Conservation (phyloP, 2,797 vertebrate genomes). For the Calcarius lapponicus region DNA sequence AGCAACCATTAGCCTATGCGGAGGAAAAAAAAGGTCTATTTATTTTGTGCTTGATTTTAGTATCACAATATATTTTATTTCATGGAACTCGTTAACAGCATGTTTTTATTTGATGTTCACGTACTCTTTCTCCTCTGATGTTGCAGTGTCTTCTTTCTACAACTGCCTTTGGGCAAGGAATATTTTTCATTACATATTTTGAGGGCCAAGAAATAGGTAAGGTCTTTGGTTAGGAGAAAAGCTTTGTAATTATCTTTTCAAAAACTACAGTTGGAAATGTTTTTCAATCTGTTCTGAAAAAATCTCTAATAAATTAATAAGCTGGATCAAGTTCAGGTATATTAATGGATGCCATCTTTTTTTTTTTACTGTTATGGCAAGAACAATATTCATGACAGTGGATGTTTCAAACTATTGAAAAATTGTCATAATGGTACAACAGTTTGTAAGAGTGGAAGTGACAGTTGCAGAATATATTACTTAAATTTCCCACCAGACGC, state of each 20-base stretch:
- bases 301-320: neutral
- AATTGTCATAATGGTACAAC: neutral
- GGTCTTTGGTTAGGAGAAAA: neutral
- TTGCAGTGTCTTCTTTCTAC: slow-evolving; percentile 77
- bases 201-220: slow-evolving; percentile 78
- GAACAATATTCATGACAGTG: neutral
- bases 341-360: neutral
- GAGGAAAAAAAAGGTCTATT: neutral
- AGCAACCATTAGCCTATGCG: neutral
- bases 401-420: neutral
- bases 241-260: neutral
- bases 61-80: neutral
- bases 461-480: neutral
- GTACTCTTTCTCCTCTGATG: neutral
- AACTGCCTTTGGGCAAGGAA: slow-evolving; percentile 77
- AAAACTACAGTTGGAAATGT: neutral
- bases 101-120: neutral
- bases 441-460: neutral
- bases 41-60: neutral
- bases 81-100: neutral
- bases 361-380: neutral
- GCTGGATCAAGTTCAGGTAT: neutral
- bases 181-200: slow-evolving; percentile 74
- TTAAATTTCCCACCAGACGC: neutral
- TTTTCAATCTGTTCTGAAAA: neutral